These are phyloP conservation scores for Opisthograptis luteolata DNA, from an alignment of 2,888 invertebrate genomes.

Conservation along the genomic window DNA sequence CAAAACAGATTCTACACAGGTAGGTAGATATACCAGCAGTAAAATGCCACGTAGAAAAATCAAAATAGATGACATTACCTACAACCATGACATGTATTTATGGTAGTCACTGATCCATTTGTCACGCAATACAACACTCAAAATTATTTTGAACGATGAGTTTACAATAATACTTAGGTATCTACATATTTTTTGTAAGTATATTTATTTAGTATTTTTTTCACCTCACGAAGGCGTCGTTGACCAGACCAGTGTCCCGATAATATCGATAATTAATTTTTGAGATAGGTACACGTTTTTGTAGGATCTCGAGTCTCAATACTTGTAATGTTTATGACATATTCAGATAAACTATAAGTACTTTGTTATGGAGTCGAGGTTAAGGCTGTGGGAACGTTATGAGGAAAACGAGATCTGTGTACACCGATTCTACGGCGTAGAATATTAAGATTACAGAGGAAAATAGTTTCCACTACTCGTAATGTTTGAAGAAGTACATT, in stretches of 20 bases:
- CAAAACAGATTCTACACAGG: too few relatives aligned
- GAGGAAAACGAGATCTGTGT: slow-evolving; percentile 17
- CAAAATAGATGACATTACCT: too few relatives aligned
- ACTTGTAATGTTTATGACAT: slow-evolving; percentile 54
- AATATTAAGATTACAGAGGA: not conserved
- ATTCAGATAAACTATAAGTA: slow-evolving; percentile 44
- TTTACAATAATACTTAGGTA: too few relatives aligned
- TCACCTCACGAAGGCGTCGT: slow-evolving; percentile 38
- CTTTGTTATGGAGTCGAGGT: slow-evolving; percentile 21
- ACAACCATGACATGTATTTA: too few relatives aligned
- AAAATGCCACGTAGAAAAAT: too few relatives aligned
- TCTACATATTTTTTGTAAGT: slow-evolving; percentile 4
- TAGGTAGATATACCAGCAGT: too few relatives aligned
- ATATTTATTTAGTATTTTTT: slow-evolving; percentile 19
- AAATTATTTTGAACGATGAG: too few relatives aligned
- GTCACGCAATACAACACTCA: too few relatives aligned
- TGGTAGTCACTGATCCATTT: too few relatives aligned
- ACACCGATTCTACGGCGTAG: too few relatives aligned
- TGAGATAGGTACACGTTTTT: slow-evolving; percentile 60
- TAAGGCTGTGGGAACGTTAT: slow-evolving; percentile 21
- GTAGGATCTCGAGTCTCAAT: slow-evolving; percentile 47
- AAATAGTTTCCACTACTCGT: too few relatives aligned
- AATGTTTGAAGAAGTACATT: too few relatives aligned
- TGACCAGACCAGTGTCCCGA: slow-evolving; percentile 61
- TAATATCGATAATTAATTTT: slow-evolving; percentile 72